phyloP scores from a whole-genome alignment of 2,888 invertebrate genomes.

The Acrobasis repandana region DNA sequence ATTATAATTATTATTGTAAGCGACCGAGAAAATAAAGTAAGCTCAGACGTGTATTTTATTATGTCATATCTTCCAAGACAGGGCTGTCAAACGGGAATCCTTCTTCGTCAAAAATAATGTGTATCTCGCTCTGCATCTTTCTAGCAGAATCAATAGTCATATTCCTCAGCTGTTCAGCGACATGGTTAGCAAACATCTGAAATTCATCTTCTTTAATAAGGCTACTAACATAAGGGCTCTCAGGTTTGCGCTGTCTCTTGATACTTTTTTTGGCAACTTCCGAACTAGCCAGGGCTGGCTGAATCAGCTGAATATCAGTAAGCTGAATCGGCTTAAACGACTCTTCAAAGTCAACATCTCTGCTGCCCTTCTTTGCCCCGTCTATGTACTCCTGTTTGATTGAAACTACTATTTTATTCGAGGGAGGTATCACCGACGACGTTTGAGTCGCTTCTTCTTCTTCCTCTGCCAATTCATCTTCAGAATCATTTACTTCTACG shows the following conservation, averaged over 20 bases:
- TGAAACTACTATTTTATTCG: conserved; percentile 15
- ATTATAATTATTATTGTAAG: too few relatives aligned
- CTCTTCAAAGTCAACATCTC: conserved; percentile 17
- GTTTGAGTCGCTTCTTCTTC: neutral
- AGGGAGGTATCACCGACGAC: neutral
- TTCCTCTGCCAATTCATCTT: neutral
- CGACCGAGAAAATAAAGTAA: neutral
- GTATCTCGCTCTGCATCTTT: conserved; percentile 26
- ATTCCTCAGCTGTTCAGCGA: conserved; percentile 29
- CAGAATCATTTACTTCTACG: neutral
- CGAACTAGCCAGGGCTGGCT: neutral
- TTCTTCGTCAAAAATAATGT: conserved; percentile 25
- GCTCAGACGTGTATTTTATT: neutral
- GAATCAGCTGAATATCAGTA: neutral
- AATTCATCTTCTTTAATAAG: conserved; percentile 32
- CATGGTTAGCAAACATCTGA: conserved; percentile 31
- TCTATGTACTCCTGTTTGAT: conserved; percentile 19
- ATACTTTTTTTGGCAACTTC: neutral
- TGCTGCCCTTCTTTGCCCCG: conserved; percentile 2
- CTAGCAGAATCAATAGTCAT: conserved; percentile 23
- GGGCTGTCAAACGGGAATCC: conserved; percentile 12
- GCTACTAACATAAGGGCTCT: too few relatives aligned
- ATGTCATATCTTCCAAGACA: conserved; percentile 6
- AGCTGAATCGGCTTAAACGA: neutral
- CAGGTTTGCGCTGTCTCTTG: neutral